Evolutionary conservation across 2,113 vertebrate species (phyloP), one percentile per base, ranked within the genome.

Genomic region (Isurus oxyrinchus): DNA sequence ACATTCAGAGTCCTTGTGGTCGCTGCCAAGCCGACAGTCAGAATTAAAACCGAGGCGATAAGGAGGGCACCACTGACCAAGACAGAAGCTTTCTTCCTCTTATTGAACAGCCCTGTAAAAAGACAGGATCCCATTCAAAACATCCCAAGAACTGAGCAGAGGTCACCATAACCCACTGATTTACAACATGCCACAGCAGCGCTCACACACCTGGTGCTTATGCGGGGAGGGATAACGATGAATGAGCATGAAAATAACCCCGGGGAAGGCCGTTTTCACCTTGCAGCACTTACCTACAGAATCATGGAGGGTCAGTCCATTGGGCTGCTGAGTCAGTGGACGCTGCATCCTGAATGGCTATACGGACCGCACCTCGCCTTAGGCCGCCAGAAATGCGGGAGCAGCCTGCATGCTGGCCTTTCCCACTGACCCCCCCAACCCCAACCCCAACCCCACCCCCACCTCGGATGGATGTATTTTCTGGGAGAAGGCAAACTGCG

Each of bases 1-100:
- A 99, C 99, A 98, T 99, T 99, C 98, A 99, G 99, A 61, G 99
- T 99, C 98, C 99, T 98, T 97, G 99, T 99, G 72, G 99, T 99
- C 63, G 99, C 99, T 25, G 99, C 99, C 97, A 99, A 98, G 97
- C 99, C 99, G 96, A 99, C 99, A 87, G 99, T 98, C 97, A 99
- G 98, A 97, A 99, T 99, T 97, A 99, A 98, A 96, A 99, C 97
- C 0, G 99, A 99, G 25, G 99, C 99, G 72, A 99, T 98, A 96
- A 99, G 98, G 96, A 99, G 98, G 97, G 99, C 98, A 97, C 98
- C 99, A 0, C 99, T 99, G 97, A 99, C 98, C 55, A 99, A 98
- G 96, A 99, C 98, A 96, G 99, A 99, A 98, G 99, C 99, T 98
- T 98, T 98, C 97, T 99, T 99, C 98, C 99, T 99, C 98, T 98